phyloP scores from a whole-genome alignment of 2,797 vertebrate species.

The Gadopsis bispinosus region DNA sequence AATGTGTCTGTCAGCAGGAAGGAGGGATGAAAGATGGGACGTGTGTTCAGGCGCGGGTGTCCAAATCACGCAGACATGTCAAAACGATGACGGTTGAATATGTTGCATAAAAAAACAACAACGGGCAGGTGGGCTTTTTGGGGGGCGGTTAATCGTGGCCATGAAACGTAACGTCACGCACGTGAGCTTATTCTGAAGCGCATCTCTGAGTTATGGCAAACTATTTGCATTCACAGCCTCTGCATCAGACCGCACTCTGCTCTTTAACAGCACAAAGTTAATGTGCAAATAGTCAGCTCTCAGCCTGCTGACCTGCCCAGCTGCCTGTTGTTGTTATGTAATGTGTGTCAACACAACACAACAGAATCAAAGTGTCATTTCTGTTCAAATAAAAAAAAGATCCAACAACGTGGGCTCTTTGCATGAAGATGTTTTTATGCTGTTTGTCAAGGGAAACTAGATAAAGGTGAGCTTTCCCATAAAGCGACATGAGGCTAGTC shows the following conservation, averaged over 20 bases:
- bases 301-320: constrained; percentile 11
- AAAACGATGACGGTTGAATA: no score
- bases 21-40: no score
- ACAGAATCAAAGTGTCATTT: background rate
- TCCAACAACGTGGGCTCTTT: no score
- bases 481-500: background rate
- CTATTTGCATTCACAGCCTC: background rate
- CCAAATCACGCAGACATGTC: no score
- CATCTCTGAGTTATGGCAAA: background rate
- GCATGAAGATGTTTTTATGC: background rate
- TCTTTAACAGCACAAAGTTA: constrained; percentile 29
- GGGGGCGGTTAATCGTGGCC: no score
- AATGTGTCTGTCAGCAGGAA: no score
- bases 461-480: background rate
- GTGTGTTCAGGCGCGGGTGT: no score
- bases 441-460: no score
- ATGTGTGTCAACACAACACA: background rate
- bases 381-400: no score
- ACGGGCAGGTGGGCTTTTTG: no score
- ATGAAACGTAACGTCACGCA: background rate
- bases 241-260: constrained; percentile 16
- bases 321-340: constrained; percentile 14
- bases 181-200: background rate
- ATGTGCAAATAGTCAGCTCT: constrained; percentile 21
- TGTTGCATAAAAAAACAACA: no score